These are phyloP conservation scores for Adineta ricciae DNA, from an alignment of 2,888 invertebrate species.

Conservation along the genomic window DNA sequence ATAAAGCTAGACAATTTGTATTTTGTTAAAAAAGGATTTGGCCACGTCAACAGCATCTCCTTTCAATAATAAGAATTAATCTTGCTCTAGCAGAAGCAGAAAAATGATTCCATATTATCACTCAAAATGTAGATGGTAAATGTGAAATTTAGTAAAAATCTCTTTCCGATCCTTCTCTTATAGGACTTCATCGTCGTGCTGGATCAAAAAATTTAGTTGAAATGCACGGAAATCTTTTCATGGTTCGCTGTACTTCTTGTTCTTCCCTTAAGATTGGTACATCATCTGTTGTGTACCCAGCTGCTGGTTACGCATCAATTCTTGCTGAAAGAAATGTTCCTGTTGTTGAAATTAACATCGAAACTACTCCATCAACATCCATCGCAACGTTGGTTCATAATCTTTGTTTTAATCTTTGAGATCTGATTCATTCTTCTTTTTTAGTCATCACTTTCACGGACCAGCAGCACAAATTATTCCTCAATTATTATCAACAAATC, in stretches of 20 bases:
- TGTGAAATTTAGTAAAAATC: too few relatives aligned
- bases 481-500: neutral
- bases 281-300: conserved; percentile 75
- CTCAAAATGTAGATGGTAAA: conserved; percentile 60
- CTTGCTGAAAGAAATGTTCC: conserved; percentile 64
- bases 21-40: conserved; percentile 39
- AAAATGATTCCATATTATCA: conserved; percentile 54
- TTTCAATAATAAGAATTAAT: conserved; percentile 56
- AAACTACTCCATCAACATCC: conserved; percentile 38
- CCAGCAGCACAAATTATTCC: neutral
- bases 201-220: conserved; percentile 58
- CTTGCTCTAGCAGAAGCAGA: conserved; percentile 59
- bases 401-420: too few relatives aligned
- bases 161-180: too few relatives aligned
- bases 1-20: too few relatives aligned
- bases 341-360: conserved; percentile 66
- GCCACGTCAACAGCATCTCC: conserved; percentile 63
- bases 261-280: conserved; percentile 60
- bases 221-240: conserved; percentile 60
- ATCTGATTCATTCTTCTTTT: too few relatives aligned
- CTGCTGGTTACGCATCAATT: conserved; percentile 71
- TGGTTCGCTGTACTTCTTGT: conserved; percentile 62
- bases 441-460: neutral
- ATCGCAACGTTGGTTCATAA: neutral
- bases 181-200: conserved; percentile 55